Percentiles rank a stretch among this genome's conserved stretches.
These are phyloP conservation scores for Actinopyga echinites DNA, from an alignment of 53 echinoderm and acorn worm species.

Conservation along the genomic window DNA sequence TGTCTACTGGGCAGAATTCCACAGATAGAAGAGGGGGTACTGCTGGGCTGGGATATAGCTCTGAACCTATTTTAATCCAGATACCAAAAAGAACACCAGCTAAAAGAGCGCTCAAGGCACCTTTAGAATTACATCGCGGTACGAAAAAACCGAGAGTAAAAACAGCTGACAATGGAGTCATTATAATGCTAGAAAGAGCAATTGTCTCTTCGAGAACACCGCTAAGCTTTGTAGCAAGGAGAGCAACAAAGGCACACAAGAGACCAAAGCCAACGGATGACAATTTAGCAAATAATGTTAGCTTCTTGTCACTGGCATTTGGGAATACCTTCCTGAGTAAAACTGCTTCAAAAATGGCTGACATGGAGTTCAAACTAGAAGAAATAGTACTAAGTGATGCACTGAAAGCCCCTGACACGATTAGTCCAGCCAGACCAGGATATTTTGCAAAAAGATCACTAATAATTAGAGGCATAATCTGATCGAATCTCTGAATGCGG, in stretches of 20 bases:
- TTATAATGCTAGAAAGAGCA: not conserved
- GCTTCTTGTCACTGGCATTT: not conserved
- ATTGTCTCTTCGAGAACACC: slow-evolving; percentile 16
- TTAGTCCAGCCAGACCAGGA: slow-evolving; percentile 22
- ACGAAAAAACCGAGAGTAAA: slow-evolving; percentile 26
- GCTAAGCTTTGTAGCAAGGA: slow-evolving; percentile 27
- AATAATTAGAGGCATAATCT: not conserved
- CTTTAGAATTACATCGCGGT: slow-evolving; percentile 20
- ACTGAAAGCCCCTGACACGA: slow-evolving; percentile 26
- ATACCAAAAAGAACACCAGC: slow-evolving; percentile 6
- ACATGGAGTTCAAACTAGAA: slow-evolving; percentile 10
- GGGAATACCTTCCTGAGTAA: not conserved
- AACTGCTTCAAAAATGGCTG: slow-evolving; percentile 8
- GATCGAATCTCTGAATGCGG: slow-evolving; percentile 28
- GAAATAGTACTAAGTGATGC: not conserved
- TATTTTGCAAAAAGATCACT: slow-evolving; percentile 14
- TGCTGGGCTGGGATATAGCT: not conserved
- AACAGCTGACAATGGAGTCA: slow-evolving; percentile 3
- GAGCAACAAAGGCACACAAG: not conserved
- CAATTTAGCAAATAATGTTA: not conserved
- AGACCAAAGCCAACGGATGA: not conserved
- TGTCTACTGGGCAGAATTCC: not conserved
- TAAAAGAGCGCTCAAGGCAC: not conserved
- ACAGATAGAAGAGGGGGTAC: not conserved
- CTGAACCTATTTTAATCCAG: slow-evolving; percentile 21